Evolutionary conservation across 2,113 vertebrate genomes (phyloP).

Genomic region (Engraulis encrasicolus): DNA sequence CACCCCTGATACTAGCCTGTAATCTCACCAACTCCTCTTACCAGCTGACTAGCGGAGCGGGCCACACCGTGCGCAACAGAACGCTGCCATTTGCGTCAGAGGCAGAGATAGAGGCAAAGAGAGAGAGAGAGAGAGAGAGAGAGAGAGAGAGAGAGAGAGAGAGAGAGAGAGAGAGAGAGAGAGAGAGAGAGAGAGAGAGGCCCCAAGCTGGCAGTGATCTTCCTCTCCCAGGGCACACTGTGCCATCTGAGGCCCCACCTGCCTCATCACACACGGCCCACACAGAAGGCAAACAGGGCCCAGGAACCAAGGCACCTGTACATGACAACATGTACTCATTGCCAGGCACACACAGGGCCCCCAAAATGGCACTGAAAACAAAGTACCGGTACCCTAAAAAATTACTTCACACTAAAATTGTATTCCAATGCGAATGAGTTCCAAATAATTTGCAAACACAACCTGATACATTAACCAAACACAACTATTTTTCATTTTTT

Average conservation of each 20-base stretch:
- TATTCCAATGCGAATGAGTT: too few relatives aligned
- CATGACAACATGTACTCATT: too few relatives aligned
- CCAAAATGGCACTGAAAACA: neutral
- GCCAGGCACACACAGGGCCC: neutral
- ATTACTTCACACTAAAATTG: too few relatives aligned
- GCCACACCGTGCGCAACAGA: too few relatives aligned
- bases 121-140: neutral
- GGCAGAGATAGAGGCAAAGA: neutral
- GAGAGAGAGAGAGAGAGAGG: neutral
- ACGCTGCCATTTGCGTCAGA: neutral
- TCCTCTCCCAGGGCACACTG: neutral
- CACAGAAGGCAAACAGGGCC: neutral
- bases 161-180: neutral
- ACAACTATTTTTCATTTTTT: too few relatives aligned
- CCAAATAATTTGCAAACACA: too few relatives aligned
- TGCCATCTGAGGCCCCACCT: constrained; percentile 2
- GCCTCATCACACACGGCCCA: neutral
- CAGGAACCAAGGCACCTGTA: too few relatives aligned
- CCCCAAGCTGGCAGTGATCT: neutral
- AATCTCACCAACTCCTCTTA: neutral
- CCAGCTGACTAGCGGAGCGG: neutral
- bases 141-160: neutral
- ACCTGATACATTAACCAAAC: too few relatives aligned
- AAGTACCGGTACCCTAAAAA: too few relatives aligned
- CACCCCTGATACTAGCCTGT: neutral